phyloP scores from a whole-genome alignment of 2,797 vertebrate species.

The Melanotaenia boesemani region DNA sequence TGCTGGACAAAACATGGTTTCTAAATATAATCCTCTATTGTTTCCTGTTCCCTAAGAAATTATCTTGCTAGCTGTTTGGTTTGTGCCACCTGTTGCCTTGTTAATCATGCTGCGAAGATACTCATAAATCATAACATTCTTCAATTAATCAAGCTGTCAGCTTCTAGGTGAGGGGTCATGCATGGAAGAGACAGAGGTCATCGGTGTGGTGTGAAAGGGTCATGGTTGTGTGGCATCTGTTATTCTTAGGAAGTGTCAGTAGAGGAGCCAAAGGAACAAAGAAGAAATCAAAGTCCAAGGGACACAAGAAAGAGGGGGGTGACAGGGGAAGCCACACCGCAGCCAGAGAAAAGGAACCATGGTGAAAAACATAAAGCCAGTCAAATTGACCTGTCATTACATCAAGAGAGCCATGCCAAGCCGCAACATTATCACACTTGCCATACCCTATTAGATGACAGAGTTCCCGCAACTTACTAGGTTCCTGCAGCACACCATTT shows the following conservation, averaged over 20 bases:
- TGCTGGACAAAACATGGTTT: slow-evolving; percentile 79
- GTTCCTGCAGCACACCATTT: slow-evolving; percentile 80
- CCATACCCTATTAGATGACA: slow-evolving; percentile 87
- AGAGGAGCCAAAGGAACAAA: slow-evolving; percentile 92
- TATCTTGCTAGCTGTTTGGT: slow-evolving; percentile 90
- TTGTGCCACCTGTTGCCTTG: slow-evolving; percentile 98
- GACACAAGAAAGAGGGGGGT: slow-evolving; percentile 70
- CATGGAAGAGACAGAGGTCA: slow-evolving; percentile 95
- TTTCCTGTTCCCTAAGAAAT: slow-evolving; percentile 86
- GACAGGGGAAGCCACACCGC: slow-evolving; percentile 71
- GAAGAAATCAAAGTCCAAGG: slow-evolving; percentile 92
- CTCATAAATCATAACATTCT: slow-evolving; percentile 99
- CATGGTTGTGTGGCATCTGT: slow-evolving; percentile 92
- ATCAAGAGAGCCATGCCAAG: slow-evolving; percentile 85
- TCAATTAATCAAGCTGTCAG: slow-evolving; percentile 99
- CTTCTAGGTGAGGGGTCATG: slow-evolving; percentile 90
- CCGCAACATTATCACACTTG: slow-evolving; percentile 84
- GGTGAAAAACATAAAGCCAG: slow-evolving; percentile 88
- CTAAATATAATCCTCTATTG: slow-evolving; percentile 83
- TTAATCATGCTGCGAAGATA: slow-evolving; percentile 98
- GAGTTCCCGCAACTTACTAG: slow-evolving; percentile 84
- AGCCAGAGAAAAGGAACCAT: slow-evolving; percentile 82
- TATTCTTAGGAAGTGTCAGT: slow-evolving; percentile 95
- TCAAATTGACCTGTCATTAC: slow-evolving; percentile 94
- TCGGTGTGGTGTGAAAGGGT: slow-evolving; percentile 92